phyloP scores from a whole-genome alignment of 2,888 invertebrate genomes.

The Hoplodrina blanda region DNA sequence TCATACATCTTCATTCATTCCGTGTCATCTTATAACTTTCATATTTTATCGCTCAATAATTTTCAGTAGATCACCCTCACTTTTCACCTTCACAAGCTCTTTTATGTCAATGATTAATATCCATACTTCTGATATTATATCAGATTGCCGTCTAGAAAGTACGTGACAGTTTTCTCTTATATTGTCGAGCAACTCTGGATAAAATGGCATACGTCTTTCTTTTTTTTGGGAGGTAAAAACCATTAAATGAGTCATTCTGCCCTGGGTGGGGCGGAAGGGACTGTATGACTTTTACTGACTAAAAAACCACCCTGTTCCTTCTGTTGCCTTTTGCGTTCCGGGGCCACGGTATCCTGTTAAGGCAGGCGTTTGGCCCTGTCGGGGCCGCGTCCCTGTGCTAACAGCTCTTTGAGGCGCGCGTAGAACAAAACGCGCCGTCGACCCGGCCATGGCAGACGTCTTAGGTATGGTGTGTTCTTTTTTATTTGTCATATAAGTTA shows the following conservation, averaged over 20 bases:
- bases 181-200: conserved; percentile 17
- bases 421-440: too few relatives aligned
- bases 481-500: not conserved
- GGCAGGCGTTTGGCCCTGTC: too few relatives aligned
- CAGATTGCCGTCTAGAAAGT: conserved; percentile 27
- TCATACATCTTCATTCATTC: conserved; percentile 35
- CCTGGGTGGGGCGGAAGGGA: too few relatives aligned
- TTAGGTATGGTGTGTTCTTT: not conserved
- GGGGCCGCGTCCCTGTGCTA: too few relatives aligned
- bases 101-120: conserved; percentile 52
- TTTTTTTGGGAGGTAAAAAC: too few relatives aligned
- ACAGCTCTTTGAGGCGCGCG: too few relatives aligned
- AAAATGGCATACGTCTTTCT: too few relatives aligned
- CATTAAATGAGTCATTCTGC: too few relatives aligned
- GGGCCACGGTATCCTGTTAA: too few relatives aligned
- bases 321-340: too few relatives aligned
- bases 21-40: conserved; percentile 21
- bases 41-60: conserved; percentile 32
- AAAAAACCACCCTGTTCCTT: too few relatives aligned
- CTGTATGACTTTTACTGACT: too few relatives aligned
- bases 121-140: conserved; percentile 42
- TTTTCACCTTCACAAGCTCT: conserved; percentile 34
- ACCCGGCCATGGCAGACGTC: conserved; percentile 17
- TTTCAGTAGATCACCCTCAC: conserved; percentile 20
- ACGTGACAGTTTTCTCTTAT: conserved; percentile 34